Percentiles rank a stretch among this genome's conserved stretches.
These are phyloP conservation scores for Campoletis sonorensis DNA, from an alignment of 1,140 invertebrate genomes.

Conservation along the genomic window DNA sequence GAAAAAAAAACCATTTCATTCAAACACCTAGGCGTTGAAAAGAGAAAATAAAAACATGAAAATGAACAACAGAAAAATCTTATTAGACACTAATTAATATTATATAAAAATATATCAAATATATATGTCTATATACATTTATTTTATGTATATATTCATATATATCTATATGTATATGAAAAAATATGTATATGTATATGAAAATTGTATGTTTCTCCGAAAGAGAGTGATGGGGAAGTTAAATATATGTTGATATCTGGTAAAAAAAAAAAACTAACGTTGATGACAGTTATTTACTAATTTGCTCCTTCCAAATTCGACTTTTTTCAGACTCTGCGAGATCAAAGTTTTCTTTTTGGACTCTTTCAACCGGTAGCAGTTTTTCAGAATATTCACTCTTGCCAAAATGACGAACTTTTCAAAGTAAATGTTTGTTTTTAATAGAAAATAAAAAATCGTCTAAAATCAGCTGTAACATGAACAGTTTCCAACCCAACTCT, in stretches of 20 bases:
- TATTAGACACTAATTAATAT: constrained; percentile 16
- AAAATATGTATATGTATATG: constrained; percentile 29
- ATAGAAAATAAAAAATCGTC: too few relatives aligned
- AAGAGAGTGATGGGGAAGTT: neutral
- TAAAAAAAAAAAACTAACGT: neutral
- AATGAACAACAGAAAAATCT: neutral
- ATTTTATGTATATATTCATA: neutral
- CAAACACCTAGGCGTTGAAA: neutral
- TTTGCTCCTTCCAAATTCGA: neutral
- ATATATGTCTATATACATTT: neutral
- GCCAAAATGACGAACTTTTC: too few relatives aligned
- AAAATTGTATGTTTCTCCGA: constrained; percentile 6
- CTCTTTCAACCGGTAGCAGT: too few relatives aligned
- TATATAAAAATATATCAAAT: neutral
- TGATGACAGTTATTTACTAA: neutral
- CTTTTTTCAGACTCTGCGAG: too few relatives aligned
- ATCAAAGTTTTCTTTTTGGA: neutral
- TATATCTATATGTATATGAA: constrained; percentile 11
- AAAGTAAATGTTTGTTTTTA: too few relatives aligned
- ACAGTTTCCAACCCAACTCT: too few relatives aligned
- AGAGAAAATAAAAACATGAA: neutral
- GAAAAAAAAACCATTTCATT: too few relatives aligned
- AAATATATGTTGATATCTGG: constrained; percentile 30
- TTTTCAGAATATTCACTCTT: too few relatives aligned
- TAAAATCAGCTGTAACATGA: too few relatives aligned